phyloP scores from a whole-genome alignment of 2,797 vertebrate genomes.

The Lateolabrax maculatus region DNA sequence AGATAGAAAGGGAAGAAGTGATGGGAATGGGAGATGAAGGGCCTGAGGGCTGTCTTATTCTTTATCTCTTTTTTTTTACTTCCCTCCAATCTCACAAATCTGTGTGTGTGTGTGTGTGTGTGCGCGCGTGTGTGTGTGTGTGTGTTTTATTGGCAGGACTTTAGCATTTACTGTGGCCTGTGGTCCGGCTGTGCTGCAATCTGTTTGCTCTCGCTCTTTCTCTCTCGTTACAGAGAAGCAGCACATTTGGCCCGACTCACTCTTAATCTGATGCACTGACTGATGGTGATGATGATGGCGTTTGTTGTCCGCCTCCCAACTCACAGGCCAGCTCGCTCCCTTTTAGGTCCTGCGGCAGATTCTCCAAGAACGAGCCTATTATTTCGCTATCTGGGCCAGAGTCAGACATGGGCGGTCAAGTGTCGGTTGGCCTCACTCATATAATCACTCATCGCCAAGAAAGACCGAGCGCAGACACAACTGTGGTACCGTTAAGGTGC shows the following conservation, averaged over 20 bases:
- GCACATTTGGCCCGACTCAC: slow-evolving; percentile 23
- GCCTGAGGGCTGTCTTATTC: neutral
- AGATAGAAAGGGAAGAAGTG: neutral
- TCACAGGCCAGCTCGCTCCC: neutral
- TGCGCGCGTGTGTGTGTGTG: slow-evolving; percentile 13
- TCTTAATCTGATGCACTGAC: slow-evolving; percentile 26
- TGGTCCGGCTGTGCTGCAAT: slow-evolving; percentile 65
- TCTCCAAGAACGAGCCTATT: neutral
- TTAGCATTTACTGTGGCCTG: slow-evolving; percentile 19
- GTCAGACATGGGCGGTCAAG: slow-evolving; percentile 1
- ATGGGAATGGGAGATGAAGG: neutral
- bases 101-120: slow-evolving; percentile 18
- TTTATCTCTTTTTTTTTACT: neutral
- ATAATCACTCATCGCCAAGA: neutral
- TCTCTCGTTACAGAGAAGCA: slow-evolving; percentile 19
- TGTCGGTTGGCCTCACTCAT: neutral
- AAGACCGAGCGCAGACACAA: neutral
- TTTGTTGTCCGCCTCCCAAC: neutral
- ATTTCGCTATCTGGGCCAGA: neutral
- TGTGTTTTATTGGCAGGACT: slow-evolving; percentile 50
- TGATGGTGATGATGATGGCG: neutral
- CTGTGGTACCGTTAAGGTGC: no score
- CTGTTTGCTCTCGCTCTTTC: slow-evolving; percentile 52
- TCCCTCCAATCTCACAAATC: neutral
- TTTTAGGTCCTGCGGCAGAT: neutral